These are phyloP conservation scores for Neolamprologus hecqui DNA, from an alignment of 2,113 vertebrate genomes.

Conservation along the genomic window DNA sequence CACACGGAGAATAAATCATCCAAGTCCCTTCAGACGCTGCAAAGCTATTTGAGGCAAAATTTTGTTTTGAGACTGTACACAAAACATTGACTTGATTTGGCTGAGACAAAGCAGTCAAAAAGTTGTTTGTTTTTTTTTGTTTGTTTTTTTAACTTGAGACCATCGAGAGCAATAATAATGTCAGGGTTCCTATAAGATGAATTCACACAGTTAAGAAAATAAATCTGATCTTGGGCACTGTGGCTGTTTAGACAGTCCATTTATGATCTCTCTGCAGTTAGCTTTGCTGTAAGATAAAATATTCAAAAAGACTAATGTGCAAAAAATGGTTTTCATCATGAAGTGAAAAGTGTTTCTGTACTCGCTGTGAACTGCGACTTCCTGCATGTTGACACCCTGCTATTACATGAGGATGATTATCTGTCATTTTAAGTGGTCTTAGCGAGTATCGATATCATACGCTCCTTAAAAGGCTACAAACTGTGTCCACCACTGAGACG, in stretches of 20 bases:
- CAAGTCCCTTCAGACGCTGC: neutral
- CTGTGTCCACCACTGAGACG: neutral
- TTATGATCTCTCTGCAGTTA: neutral
- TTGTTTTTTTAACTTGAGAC: neutral
- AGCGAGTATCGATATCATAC: neutral
- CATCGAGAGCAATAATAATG: neutral
- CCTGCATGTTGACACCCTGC: neutral
- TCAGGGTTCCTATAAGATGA: neutral
- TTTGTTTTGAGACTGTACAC: neutral
- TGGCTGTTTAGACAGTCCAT: neutral
- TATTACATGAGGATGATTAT: neutral
- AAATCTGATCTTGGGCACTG: neutral
- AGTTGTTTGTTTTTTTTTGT: rapidly evolving
- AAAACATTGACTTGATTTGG: neutral
- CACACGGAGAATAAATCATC: neutral
- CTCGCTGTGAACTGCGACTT: neutral
- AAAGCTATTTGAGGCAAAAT: neutral
- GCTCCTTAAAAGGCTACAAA: neutral
- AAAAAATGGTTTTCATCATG: neutral
- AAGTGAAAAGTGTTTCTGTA: neutral
- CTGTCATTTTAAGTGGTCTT: neutral
- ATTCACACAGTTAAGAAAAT: neutral
- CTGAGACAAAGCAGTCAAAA: neutral
- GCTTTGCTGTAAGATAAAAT: neutral
- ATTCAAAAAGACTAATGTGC: neutral